Conservation (phyloP, 2,888 invertebrate genomes). For the Melinaea menophilus region DNA sequence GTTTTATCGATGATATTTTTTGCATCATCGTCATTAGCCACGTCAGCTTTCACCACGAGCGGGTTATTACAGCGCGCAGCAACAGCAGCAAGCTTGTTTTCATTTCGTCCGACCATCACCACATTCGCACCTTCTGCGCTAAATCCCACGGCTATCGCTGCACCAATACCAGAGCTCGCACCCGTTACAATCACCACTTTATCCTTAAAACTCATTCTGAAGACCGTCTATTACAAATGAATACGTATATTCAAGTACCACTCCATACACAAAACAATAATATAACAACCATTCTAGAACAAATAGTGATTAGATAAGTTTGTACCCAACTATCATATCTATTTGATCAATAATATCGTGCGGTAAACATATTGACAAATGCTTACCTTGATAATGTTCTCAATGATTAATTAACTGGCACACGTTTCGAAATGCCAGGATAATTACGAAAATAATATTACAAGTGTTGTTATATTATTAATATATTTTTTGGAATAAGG, state of each 20-base stretch:
- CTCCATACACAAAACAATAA: neutral
- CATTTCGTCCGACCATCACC: constrained; percentile 81
- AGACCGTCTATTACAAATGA: neutral
- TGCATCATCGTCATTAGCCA: constrained; percentile 37
- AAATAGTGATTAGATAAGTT: too few relatives aligned
- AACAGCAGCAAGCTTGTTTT: constrained; percentile 78
- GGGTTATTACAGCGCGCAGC: constrained; percentile 45
- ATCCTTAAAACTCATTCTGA: constrained; percentile 38
- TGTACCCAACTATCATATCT: too few relatives aligned
- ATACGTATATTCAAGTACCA: too few relatives aligned
- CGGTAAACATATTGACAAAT: too few relatives aligned
- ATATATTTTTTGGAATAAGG: too few relatives aligned
- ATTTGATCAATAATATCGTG: too few relatives aligned
- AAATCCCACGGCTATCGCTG: constrained; percentile 80
- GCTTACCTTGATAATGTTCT: too few relatives aligned
- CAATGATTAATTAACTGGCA: too few relatives aligned
- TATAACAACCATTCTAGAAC: neutral
- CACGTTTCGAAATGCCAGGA: too few relatives aligned
- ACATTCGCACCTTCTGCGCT: constrained; percentile 79
- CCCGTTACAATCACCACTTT: constrained; percentile 79
- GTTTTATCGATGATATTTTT: constrained; percentile 34
- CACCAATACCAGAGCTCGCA: constrained; percentile 83
- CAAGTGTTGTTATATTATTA: too few relatives aligned
- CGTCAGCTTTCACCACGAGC: constrained; percentile 31
- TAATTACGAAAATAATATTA: too few relatives aligned